Evolutionary conservation across 2,888 invertebrate species (phyloP).

Genomic region (Prosopocoilus inquinatus): DNA sequence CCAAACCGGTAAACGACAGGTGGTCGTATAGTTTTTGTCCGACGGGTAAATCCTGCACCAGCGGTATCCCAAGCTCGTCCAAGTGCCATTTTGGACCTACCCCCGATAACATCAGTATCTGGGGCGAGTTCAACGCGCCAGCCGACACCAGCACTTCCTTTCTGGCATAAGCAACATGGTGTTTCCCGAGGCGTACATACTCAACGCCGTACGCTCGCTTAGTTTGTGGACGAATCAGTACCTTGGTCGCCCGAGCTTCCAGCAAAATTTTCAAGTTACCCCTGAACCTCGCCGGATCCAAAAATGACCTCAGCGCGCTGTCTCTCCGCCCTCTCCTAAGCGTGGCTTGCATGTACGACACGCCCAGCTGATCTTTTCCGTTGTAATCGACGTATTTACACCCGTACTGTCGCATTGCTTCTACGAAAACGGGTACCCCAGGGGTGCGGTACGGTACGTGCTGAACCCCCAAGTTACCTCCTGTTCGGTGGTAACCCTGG

Average conservation of each 20-base stretch:
- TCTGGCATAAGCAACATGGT: slow-evolving; percentile 54
- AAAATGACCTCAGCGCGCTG: slow-evolving; percentile 65
- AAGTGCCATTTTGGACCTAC: slow-evolving; percentile 64
- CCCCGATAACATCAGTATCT: slow-evolving; percentile 85
- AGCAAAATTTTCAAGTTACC: slow-evolving; percentile 68
- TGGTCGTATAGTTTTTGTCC: slow-evolving; percentile 66
- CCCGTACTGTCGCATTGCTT: slow-evolving; percentile 64
- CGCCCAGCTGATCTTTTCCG: slow-evolving; percentile 61
- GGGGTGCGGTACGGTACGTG: slow-evolving; percentile 50
- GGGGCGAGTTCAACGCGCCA: slow-evolving; percentile 86
- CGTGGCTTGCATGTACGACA: slow-evolving; percentile 60
- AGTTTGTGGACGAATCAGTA: slow-evolving; percentile 63
- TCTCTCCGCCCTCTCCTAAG: slow-evolving; percentile 60
- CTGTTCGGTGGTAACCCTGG: slow-evolving; percentile 45
- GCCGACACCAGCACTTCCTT: slow-evolving; percentile 84
- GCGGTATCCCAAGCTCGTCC: slow-evolving; percentile 55
- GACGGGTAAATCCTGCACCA: slow-evolving; percentile 66
- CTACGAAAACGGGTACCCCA: slow-evolving; percentile 56
- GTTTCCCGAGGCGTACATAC: slow-evolving; percentile 45
- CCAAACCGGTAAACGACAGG: slow-evolving; percentile 55
- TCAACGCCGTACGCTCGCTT: slow-evolving; percentile 68
- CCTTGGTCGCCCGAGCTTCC: slow-evolving; percentile 57
- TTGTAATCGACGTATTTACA: slow-evolving; percentile 68
- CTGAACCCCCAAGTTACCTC: slow-evolving; percentile 48
- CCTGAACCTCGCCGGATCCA: slow-evolving; percentile 59